Conservation (phyloP, 2,888 invertebrate species). For the Ennomos fuscantarius region DNA sequence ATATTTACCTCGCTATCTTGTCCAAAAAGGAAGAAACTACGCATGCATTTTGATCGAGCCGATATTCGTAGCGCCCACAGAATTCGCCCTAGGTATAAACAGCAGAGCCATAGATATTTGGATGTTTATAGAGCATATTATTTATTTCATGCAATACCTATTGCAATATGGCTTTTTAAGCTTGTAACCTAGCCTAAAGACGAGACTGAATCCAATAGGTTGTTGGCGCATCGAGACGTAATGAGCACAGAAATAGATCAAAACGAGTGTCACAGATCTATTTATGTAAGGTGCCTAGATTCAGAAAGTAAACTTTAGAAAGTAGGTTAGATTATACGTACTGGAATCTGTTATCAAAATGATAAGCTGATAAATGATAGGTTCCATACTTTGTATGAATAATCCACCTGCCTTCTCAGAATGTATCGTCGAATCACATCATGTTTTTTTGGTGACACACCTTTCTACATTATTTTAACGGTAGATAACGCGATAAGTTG, state of each 20-base stretch:
- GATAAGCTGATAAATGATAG: conserved; percentile 79
- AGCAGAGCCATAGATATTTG: too few relatives aligned
- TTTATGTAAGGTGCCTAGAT: conserved; percentile 55
- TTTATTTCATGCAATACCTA: too few relatives aligned
- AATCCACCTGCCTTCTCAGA: conserved; percentile 55
- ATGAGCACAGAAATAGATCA: conserved; percentile 51
- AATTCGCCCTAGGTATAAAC: too few relatives aligned
- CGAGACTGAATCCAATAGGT: too few relatives aligned
- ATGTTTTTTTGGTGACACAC: conserved; percentile 40
- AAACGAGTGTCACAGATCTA: conserved; percentile 63
- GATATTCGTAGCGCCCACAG: too few relatives aligned
- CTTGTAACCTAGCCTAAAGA: too few relatives aligned
- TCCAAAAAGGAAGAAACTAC: too few relatives aligned
- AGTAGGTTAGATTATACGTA: conserved; percentile 71
- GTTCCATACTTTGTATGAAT: conserved; percentile 47
- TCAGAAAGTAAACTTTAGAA: conserved; percentile 55
- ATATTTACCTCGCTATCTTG: too few relatives aligned
- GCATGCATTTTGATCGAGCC: too few relatives aligned
- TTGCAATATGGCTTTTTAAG: too few relatives aligned
- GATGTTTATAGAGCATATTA: too few relatives aligned
- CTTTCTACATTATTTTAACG: conserved; percentile 42
- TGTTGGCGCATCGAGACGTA: neutral
- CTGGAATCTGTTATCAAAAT: conserved; percentile 56
- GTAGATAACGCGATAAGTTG: conserved; percentile 52
- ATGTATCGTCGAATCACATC: conserved; percentile 34